Conservation (phyloP, 2,797 vertebrate species). For the Sebastes cheni region DNA sequence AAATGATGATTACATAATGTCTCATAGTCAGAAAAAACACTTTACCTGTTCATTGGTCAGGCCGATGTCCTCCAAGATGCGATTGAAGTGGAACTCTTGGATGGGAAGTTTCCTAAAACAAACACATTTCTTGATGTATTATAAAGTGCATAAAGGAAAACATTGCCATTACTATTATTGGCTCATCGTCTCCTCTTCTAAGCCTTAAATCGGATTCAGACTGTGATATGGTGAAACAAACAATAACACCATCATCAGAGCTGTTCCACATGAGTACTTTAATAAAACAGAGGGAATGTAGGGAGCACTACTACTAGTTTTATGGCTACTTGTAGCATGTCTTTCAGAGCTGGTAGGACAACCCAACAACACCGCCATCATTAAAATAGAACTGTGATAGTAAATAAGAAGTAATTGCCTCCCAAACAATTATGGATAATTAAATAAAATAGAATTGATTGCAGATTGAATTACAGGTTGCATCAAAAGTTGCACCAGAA, state of each 20-base stretch:
- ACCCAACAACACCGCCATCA: neutral
- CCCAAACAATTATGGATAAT: neutral
- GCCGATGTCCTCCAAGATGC: conserved; percentile 88
- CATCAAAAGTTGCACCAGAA: neutral
- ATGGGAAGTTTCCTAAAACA: conserved; percentile 91
- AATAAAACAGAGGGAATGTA: neutral
- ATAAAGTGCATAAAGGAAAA: neutral
- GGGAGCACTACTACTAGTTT: neutral
- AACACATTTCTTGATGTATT: neutral
- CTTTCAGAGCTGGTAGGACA: neutral
- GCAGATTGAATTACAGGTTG: neutral
- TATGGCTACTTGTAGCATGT: neutral
- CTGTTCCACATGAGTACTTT: neutral
- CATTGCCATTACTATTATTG: neutral
- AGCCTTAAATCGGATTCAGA: neutral
- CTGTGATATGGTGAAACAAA: neutral
- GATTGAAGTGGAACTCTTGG: conserved; percentile 93
- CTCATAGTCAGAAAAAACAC: neutral
- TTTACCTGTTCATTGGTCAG: conserved; percentile 86
- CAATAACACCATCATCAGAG: neutral
- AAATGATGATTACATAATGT: neutral
- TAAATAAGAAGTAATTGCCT: neutral
- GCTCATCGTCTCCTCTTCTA: neutral
- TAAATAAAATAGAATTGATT: too few relatives aligned
- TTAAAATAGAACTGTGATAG: neutral